A percentile compares a stretch with the other conserved stretches of the same genome.
Evolutionary conservation across 2,888 invertebrate genomes (phyloP).

Genomic region (Malthinus flaveolus): DNA sequence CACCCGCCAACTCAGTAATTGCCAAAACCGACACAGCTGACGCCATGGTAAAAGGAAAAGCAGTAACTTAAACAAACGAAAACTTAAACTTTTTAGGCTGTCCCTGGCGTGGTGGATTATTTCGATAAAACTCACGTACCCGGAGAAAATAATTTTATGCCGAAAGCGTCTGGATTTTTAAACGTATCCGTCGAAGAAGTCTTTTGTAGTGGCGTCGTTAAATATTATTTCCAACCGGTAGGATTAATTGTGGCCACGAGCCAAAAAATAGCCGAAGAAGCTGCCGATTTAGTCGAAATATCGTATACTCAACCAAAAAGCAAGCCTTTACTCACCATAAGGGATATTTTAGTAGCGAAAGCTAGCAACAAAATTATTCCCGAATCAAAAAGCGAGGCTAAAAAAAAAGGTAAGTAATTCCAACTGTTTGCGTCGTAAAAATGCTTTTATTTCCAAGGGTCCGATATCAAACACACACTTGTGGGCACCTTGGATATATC

Average conservation of each 20-base stretch:
- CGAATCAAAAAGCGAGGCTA: slow-evolving; percentile 46
- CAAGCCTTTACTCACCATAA: slow-evolving; percentile 52
- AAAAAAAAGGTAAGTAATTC: slow-evolving; percentile 35
- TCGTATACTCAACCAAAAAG: slow-evolving; percentile 56
- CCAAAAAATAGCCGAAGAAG: slow-evolving; percentile 60
- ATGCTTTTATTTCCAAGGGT: slow-evolving; percentile 53
- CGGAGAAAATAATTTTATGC: slow-evolving; percentile 64
- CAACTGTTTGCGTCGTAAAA: too few species aligned
- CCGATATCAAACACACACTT: background rate
- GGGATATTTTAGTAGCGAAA: slow-evolving; percentile 57
- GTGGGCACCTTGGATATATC: background rate
- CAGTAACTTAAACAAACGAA: background rate
- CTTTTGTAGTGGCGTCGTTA: slow-evolving; percentile 56
- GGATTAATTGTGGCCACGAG: slow-evolving; percentile 70
- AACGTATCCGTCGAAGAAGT: slow-evolving; percentile 50
- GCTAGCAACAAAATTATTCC: slow-evolving; percentile 50
- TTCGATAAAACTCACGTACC: slow-evolving; percentile 69
- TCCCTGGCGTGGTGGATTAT: slow-evolving; percentile 67
- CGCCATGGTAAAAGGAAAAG: slow-evolving; percentile 60
- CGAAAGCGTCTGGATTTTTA: slow-evolving; percentile 37
- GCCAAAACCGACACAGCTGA: slow-evolving; percentile 61
- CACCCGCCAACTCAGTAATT: slow-evolving; percentile 53
- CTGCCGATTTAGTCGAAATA: slow-evolving; percentile 60
- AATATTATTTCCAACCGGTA: slow-evolving; percentile 71
- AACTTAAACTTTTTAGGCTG: slow-evolving; percentile 54